Evolutionary conservation across 1,140 invertebrate genomes (phyloP).

Genomic region (Anadara kagoshimensis): DNA sequence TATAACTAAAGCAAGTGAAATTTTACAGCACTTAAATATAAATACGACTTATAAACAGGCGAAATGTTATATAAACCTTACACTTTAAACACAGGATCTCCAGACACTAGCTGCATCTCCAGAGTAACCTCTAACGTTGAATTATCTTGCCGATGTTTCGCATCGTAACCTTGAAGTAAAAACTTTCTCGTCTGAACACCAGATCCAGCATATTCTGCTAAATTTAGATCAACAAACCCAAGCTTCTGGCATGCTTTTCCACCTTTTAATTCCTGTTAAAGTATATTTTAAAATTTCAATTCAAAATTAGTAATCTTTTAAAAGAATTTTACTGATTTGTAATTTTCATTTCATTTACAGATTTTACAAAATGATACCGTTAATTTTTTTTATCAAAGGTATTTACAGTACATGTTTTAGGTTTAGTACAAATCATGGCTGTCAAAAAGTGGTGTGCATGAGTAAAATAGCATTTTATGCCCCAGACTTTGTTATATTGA

Average conservation of each 20-base stretch:
- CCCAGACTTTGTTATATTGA: too few species aligned
- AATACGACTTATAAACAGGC: too few species aligned
- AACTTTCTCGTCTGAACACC: conserved; percentile 88
- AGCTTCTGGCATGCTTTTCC: conserved; percentile 95
- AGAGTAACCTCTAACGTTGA: conserved; percentile 94
- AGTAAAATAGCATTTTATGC: too few species aligned
- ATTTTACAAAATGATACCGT: too few species aligned
- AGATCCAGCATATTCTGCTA: conserved; percentile 97
- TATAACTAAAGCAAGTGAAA: too few species aligned
- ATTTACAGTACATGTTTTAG: too few species aligned
- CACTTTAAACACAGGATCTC: conserved; percentile 98
- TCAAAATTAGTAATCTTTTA: neutral
- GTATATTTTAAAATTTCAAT: conserved; percentile 1
- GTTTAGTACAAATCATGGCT: too few species aligned
- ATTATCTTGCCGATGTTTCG: conserved; percentile 92
- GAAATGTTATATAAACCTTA: conserved; percentile 76
- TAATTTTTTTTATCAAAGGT: too few species aligned
- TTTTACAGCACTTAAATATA: too few species aligned
- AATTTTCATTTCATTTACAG: too few species aligned
- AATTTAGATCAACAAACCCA: conserved; percentile 96
- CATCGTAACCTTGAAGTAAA: conserved; percentile 95
- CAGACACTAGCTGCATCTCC: conserved; percentile 93
- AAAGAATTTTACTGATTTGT: too few species aligned
- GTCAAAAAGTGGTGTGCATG: too few species aligned
- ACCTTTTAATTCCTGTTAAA: conserved; percentile 84